Evolutionary conservation across 2,113 vertebrate genomes (phyloP).

Genomic region (Grantiella picta): DNA sequence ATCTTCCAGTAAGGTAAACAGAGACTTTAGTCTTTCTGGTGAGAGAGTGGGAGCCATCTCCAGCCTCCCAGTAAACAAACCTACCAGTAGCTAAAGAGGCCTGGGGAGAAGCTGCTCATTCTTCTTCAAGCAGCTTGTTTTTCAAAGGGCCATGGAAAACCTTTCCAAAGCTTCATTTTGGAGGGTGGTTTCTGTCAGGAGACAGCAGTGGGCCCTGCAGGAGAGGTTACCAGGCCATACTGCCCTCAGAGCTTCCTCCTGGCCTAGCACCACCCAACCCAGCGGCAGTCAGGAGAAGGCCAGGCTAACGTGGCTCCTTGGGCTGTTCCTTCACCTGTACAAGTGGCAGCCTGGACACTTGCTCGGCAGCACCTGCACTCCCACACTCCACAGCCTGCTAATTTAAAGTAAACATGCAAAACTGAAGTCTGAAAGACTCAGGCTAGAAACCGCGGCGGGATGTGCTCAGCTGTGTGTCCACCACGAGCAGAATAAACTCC

Average conservation of each 20-base stretch:
- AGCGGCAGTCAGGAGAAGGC: rapidly evolving
- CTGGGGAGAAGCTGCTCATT: neutral
- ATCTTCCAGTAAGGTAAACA: neutral
- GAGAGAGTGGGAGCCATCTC: neutral
- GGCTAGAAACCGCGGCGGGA: neutral
- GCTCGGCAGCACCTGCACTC: neutral
- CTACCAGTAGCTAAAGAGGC: neutral
- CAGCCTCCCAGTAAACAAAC: neutral
- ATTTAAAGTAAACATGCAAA: neutral
- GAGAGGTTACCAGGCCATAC: neutral
- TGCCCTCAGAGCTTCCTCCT: neutral
- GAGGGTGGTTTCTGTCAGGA: neutral
- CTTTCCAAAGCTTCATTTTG: neutral
- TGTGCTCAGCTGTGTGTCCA: neutral
- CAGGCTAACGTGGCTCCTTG: neutral
- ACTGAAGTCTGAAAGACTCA: neutral
- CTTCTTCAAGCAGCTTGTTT: neutral
- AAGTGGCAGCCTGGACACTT: neutral
- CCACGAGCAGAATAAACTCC: neutral
- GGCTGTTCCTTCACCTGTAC: neutral
- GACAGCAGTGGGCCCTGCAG: neutral
- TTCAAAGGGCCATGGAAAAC: neutral
- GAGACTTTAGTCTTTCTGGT: neutral
- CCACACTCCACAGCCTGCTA: neutral
- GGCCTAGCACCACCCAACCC: rapidly evolving